Conservation (phyloP, 1,140 invertebrate genomes). For the Drosophila pruinosa region DNA sequence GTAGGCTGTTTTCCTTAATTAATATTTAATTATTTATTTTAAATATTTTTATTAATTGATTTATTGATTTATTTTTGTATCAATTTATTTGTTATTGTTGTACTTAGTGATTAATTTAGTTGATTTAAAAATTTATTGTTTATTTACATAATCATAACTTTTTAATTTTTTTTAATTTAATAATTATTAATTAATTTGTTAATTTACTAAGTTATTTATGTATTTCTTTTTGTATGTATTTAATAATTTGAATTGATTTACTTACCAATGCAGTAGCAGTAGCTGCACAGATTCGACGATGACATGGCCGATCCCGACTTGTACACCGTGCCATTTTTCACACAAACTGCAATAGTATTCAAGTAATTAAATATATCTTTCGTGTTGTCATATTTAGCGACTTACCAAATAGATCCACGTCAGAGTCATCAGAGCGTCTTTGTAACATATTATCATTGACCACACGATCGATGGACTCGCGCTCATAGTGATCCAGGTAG, state of each 20-base stretch:
- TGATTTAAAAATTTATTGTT: no score
- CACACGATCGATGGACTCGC: constrained; percentile 81
- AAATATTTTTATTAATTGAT: no score
- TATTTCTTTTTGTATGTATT: background rate
- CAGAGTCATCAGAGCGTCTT: constrained; percentile 72
- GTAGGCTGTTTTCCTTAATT: no score
- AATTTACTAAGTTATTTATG: background rate
- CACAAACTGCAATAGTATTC: constrained; percentile 56
- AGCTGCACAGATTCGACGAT: constrained; percentile 90
- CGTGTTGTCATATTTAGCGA: background rate
- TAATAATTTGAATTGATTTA: background rate
- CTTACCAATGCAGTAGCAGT: constrained; percentile 92
- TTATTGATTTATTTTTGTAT: no score
- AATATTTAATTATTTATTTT: no score
- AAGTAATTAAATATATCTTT: background rate
- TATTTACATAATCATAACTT: no score
- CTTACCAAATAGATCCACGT: constrained; percentile 72
- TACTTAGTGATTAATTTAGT: no score
- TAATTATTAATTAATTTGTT: no score
- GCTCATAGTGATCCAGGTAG: constrained; percentile 77
- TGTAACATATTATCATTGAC: constrained; percentile 81
- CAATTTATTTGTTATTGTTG: no score
- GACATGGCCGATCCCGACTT: constrained; percentile 91
- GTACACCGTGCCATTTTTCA: constrained; percentile 81
- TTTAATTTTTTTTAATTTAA: no score